Base-by-base conservation (phyloP, 2,888 invertebrate species). In the Buathra laborator region DNA sequence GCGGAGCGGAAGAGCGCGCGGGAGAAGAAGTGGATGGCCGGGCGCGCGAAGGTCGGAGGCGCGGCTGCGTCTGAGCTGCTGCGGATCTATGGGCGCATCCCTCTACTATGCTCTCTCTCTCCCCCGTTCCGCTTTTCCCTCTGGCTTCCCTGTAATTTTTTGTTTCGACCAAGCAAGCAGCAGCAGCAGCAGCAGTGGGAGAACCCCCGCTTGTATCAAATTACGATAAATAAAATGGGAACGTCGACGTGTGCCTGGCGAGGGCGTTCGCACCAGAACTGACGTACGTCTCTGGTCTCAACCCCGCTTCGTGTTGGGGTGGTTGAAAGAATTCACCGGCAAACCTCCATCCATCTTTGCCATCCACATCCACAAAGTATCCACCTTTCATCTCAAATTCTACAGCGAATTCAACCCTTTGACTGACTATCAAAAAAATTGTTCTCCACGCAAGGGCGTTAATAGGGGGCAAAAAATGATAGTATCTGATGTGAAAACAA, bases 41-140 rank as follows among this genome's bases (percentile, higher is more conserved):
- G 86, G 88, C 74, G 88, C 88, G 86, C 66, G 87, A 87, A 86
- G 87, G 70, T 80, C 37, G 87, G 88, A 89, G 89, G 90, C 89
- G 91, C 91, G 92, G 90, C 92, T 92, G 92, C 91, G 92, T 92
- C 92, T 92, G 92, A 92, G 90, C 89, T 92, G 89, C 87, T 88
- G 89, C 91, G 90, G 90, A 92, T 92, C 89, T 92, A 92, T 92
- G 93, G 89, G 83, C 91, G 85, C 89, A 90, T 89, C 89, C 90
- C 87, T 87, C 88, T 83, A 81, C 71, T 81, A 81, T 86, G 78
- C 74, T 86, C 86, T 85, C 89, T 83, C 81, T 66, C 85, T 88
- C 84, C 85, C 67, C 86, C 78, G 51, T 51, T 67, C 46, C 83
- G 74, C 84, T 83, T 87, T 88, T 76, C 87, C 77, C 75, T 75